Evolutionary conservation across 2,113 vertebrate species (phyloP).

Genomic region (Oncorhynchus nerka): DNA sequence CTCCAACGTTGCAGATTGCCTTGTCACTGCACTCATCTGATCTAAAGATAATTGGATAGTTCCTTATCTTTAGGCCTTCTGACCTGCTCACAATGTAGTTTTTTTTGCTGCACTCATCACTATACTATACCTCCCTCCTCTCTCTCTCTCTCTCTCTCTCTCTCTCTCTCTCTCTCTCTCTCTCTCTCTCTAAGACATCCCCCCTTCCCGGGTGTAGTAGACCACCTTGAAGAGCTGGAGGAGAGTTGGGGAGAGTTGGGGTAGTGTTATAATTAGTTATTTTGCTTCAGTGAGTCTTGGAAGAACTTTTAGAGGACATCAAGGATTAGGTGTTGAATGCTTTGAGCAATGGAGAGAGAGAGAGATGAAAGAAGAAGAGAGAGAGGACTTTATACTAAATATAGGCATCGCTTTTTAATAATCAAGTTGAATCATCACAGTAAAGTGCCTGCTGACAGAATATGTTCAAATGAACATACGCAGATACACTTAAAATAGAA

Average conservation of each 20-base stretch:
- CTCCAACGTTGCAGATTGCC: constrained; percentile 31
- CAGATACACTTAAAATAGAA: no score
- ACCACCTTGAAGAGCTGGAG: neutral
- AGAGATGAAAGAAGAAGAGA: no score
- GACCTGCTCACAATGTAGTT: neutral
- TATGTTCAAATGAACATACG: no score
- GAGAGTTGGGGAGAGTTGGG: neutral
- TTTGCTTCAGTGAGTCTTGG: neutral
- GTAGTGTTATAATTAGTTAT: neutral
- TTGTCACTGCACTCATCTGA: constrained; percentile 3
- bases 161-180: neutral
- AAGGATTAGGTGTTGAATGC: neutral
- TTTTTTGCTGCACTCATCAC: neutral
- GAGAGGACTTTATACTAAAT: neutral
- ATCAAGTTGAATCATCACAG: no score
- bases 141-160: no score
- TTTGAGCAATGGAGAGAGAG: neutral
- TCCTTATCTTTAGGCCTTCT: neutral
- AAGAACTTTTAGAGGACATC: neutral
- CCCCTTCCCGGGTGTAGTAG: neutral
- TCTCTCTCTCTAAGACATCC: neutral
- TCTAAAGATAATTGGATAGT: neutral
- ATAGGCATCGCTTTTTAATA: no score
- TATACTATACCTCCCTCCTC: no score
- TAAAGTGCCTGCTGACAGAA: no score